Conservation (phyloP, 2,113 vertebrate species). For the Sebastes schlegelii region DNA sequence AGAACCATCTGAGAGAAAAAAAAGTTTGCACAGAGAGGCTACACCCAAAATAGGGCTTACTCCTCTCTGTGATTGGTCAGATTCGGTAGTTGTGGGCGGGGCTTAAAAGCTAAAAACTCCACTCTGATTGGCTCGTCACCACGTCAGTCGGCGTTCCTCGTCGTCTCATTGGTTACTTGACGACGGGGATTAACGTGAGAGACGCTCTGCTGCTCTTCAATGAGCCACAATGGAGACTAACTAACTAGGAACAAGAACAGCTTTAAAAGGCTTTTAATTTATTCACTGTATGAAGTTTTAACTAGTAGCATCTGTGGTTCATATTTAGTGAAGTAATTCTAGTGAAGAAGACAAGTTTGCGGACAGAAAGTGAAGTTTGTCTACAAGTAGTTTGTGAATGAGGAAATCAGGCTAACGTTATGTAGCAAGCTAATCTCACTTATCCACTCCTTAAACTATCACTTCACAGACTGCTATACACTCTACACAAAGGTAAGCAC, state of each 20-base stretch:
- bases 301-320: not conserved
- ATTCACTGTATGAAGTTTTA: constrained; percentile 21
- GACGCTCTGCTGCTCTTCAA: constrained; percentile 38
- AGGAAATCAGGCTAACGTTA: constrained; percentile 72
- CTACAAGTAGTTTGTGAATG: constrained; percentile 48
- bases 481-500: constrained; percentile 57
- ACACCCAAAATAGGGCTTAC: constrained; percentile 30
- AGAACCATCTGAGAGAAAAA: not conserved
- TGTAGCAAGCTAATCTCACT: constrained; percentile 76
- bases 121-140: constrained; percentile 34
- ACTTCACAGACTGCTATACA: not conserved
- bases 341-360: not conserved
- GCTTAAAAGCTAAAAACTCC: accelerated
- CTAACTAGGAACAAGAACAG: constrained; percentile 35
- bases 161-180: constrained; percentile 53
- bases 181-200: constrained; percentile 52
- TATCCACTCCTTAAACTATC: constrained; percentile 36
- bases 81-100: not conserved
- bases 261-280: constrained; percentile 36
- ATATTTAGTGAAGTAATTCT: not conserved
- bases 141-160: constrained; percentile 35
- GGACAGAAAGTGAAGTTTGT: constrained; percentile 7
- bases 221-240: constrained; percentile 70
- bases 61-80: constrained; percentile 50
- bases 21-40: not conserved